Base-by-base conservation (phyloP, 1,140 invertebrate species). In the Laupala kohalensis region DNA sequence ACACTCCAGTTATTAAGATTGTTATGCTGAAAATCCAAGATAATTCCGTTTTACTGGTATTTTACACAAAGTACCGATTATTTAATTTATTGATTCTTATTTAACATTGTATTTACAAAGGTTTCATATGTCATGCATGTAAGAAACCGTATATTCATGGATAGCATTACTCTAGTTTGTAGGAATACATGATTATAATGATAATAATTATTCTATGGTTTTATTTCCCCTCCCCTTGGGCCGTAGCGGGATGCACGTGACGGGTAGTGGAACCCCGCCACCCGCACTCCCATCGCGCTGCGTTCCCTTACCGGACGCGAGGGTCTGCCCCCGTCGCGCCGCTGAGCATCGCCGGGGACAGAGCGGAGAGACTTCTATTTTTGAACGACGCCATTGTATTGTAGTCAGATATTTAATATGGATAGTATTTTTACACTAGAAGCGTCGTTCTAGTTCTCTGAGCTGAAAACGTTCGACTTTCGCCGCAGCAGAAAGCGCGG, bases 131-230 rank as follows among this genome's bases (percentile, higher is more conserved):
- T 76, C 75, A 76, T 76, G 76, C 76, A 77, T 77, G 76, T 75
- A 67, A 70, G 71, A 74, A 67, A 73, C 72, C 69, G 65, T 73
- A 73, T 73, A 75, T 76, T 73, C 76, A 75, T 76, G 76, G 76
- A 77, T 77, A 77, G 70, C 75, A 77, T 76, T 77, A 77, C 75
- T 76, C 75, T 77, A 76, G 75, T 76, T 77, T 76, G 76, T 77
- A 77, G 76, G 76, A 77, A 76, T 77, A 77, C 76, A 77, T 76
- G 76, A 77, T 77, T 76, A 76, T 74, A 76, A 77, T 76, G 73
- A 75, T 76, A 76, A 74, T 71, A 74, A 70, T 29, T 68, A 68
- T 27, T 70, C 53, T 26, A 70, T 70, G 69, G 69, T 70, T 70
- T 70, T 70, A 53, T 53, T 70, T 70, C 23, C 64, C 37, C 25